Evolutionary conservation across 2,888 invertebrate species (phyloP).

Genomic region (Metacarcinus magister): DNA sequence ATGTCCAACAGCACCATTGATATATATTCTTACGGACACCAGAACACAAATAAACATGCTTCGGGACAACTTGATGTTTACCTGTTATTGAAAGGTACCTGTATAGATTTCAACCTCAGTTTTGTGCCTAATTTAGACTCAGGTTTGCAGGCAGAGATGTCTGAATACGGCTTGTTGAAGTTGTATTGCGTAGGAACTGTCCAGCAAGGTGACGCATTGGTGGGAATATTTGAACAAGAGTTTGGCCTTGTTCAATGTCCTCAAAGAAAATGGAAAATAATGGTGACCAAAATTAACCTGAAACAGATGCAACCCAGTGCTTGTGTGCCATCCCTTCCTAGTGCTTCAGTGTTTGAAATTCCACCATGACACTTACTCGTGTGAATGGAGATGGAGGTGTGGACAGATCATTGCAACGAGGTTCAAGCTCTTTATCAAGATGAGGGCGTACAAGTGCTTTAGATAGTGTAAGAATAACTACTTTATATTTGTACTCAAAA

Average conservation of each 20-base stretch:
- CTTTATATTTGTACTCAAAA: too few species aligned
- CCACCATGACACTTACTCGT: background rate
- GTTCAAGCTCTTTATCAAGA: too few species aligned
- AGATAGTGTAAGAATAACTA: too few species aligned
- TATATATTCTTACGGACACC: conserved; percentile 60
- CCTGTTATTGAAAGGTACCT: conserved; percentile 57
- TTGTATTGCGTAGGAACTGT: conserved; percentile 77
- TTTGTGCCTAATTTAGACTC: conserved; percentile 78
- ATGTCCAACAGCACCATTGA: conserved; percentile 70
- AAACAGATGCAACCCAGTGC: conserved; percentile 56
- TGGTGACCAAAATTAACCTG: conserved; percentile 76
- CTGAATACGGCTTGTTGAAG: conserved; percentile 73
- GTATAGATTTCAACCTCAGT: conserved; percentile 32
- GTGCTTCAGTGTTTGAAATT: background rate
- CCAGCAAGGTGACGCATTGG: conserved; percentile 64
- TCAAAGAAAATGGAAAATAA: conserved; percentile 78
- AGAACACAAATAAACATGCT: conserved; percentile 56
- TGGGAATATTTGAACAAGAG: conserved; percentile 82
- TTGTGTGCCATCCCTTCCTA: background rate
- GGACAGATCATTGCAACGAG: too few species aligned
- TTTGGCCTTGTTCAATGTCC: conserved; percentile 78
- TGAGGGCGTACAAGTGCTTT: too few species aligned
- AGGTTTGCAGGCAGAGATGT: conserved; percentile 70
- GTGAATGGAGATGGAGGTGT: too few species aligned
- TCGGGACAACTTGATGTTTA: conserved; percentile 1